Base-by-base conservation (phyloP, 2,888 invertebrate genomes). In the Tolmerus cingulatus region DNA sequence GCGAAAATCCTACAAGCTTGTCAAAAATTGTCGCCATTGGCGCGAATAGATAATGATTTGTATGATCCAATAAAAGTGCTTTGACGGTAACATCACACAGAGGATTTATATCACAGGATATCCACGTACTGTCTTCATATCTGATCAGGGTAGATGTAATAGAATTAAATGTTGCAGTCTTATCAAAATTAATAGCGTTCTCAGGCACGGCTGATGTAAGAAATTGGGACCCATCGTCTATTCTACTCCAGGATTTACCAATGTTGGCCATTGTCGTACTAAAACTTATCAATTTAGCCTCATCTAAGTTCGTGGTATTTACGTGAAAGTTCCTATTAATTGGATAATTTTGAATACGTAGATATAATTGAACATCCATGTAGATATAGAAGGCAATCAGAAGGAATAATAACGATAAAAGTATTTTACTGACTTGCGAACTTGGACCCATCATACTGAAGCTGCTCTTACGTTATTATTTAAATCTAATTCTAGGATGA, bases 51-150 rank as follows among this genome's bases (percentile, higher is more conserved):
- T 97, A 98, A 90, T 97, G 96, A 91, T 97, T 97, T 5, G 96
- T 94, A 89, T 96, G 97, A 91, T 97, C 97, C 81, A 97, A 93
- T 93, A 97, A 94, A 86, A 97, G 91, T 1, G 96, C 96, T 92
- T 98, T 98, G 0, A 97, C 96, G 0, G 97, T 97, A 1, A 97
- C 95, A 90, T 96, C 95, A 91, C 97, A 97, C 19, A 96, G 91
- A 0, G 97, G 97, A 90, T 96, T 96, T 43, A 96, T 93, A 77
- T 94, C 94, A 90, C 96, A 96, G 23, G 95, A 94, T n/a, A 96
- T 91, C 94, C 95, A 94, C 0, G 93, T 94, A 0, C 93, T 93
- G 40, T 94, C 93, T 88, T 94, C 93, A 90, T 95, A 95, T 89
- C 90, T 40, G 34, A 66, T 30, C 30, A 12, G 34, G 37, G 14